Evolutionary conservation across 64 coral and sea anemone species (phyloP), one percentile per base, ranked within the genome.

Genomic region (Exaiptasia diaphana): DNA sequence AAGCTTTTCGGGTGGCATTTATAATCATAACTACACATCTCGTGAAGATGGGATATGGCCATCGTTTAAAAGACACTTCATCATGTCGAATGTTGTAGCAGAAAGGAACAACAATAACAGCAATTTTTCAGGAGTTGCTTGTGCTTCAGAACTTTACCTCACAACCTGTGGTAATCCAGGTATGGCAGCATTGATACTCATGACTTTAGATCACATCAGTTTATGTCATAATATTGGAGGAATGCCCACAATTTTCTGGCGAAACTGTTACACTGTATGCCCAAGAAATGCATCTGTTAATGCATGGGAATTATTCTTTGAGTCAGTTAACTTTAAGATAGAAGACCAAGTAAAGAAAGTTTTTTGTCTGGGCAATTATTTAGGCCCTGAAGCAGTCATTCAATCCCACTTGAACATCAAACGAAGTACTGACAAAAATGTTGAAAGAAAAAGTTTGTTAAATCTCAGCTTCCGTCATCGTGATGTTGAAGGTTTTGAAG

Each of bases 241-340:
- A 34, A 49, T 76, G 38, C 86, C 79, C 1, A 88, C 80, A 37
- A 73, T 94, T 10, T 50, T 75, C 48, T 94, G 91, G 91, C 67
- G 58, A 34, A 71, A 48, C 4, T 94, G 91, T 85, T 48, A 81
- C 8, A 18, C 86, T 33, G 55, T 57, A 27, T 94, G 91, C 29
- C 67, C 85, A n/a, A 46, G 37, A 28, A 76, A 84, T 44, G 65
- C 68, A 8, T 50, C 11, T 2, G 57, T 89, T 1, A 89, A 94
- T 74, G 83, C 91, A 5, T 94, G 91, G 91, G 48, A 63, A 6
- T 94, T 85, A 86, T 94, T 88, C 74, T 94, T 94, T 74, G 85
- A 94, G 28, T 86, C 91, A 3, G 53, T 94, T 14, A 89, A 89
- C 43, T 35, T 20, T 20, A 78, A 52, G 9, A 28, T 94, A 35